Conservation (phyloP, 2,797 vertebrate species). For the Decapterus maruadsi region DNA sequence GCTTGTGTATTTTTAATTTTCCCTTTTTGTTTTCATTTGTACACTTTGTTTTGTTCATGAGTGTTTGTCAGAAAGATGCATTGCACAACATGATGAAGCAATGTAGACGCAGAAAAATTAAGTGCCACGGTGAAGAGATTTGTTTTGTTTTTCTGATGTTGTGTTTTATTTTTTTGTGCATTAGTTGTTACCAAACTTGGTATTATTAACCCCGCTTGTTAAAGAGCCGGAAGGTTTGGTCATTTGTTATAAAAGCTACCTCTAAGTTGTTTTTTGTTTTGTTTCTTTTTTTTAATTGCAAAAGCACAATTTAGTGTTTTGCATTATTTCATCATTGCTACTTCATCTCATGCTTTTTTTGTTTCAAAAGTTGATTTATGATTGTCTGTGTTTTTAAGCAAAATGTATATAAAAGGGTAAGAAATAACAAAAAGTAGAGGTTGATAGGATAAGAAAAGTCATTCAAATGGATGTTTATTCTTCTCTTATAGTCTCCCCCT, state of each 20-base stretch:
- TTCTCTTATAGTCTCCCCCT: slow-evolving; percentile 74
- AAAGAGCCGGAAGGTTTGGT: slow-evolving; percentile 82
- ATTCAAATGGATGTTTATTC: slow-evolving; percentile 68
- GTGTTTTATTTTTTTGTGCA: slow-evolving; percentile 78
- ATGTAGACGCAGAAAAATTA: slow-evolving; percentile 70
- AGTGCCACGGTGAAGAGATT: slow-evolving; percentile 82
- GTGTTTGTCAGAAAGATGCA: slow-evolving; percentile 66
- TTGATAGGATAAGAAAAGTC: slow-evolving; percentile 75
- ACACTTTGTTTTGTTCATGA: slow-evolving; percentile 58
- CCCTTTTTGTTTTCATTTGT: slow-evolving; percentile 69
- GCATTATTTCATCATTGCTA: slow-evolving; percentile 85
- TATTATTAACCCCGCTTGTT: slow-evolving; percentile 87
- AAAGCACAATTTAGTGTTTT: slow-evolving; percentile 88
- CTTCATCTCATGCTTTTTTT: slow-evolving; percentile 88
- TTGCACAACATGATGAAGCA: slow-evolving; percentile 70
- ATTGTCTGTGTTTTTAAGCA: slow-evolving; percentile 82
- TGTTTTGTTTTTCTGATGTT: slow-evolving; percentile 72
- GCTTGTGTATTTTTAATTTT: slow-evolving; percentile 86
- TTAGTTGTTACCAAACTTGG: slow-evolving; percentile 91
- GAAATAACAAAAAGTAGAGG: slow-evolving; percentile 70
- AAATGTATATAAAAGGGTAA: slow-evolving; percentile 82
- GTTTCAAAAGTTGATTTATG: slow-evolving; percentile 76
- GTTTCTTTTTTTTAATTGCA: slow-evolving; percentile 69
- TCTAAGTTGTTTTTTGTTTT: slow-evolving; percentile 87
- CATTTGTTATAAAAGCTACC: slow-evolving; percentile 94